Conservation (phyloP, 1,140 invertebrate genomes). For the Calosoma granatense region DNA sequence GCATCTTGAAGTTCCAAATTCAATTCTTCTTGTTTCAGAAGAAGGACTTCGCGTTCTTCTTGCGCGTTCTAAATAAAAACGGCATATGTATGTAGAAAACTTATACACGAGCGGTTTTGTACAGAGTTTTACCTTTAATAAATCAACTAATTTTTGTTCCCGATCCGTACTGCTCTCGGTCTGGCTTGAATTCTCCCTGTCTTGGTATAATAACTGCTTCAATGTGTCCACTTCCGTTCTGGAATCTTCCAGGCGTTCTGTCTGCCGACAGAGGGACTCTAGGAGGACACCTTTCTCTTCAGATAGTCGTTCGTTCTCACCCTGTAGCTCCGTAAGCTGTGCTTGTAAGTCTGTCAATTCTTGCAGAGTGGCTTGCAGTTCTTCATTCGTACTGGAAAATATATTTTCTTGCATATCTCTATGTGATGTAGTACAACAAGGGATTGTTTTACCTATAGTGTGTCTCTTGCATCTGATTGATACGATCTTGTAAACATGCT, state of each 20-base stretch:
- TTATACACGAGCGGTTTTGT: slow-evolving; percentile 13
- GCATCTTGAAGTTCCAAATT: slow-evolving; percentile 51
- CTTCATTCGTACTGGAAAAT: slow-evolving; percentile 76
- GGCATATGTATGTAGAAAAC: background rate
- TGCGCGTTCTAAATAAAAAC: slow-evolving; percentile 53
- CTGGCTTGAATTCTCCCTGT: slow-evolving; percentile 42
- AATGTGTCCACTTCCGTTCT: slow-evolving; percentile 49
- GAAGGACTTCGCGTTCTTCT: slow-evolving; percentile 58
- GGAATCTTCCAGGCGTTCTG: slow-evolving; percentile 80
- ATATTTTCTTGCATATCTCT: background rate
- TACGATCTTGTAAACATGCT: slow-evolving; percentile 83
- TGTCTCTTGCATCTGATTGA: slow-evolving; percentile 82
- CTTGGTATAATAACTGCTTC: slow-evolving; percentile 27
- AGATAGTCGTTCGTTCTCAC: slow-evolving; percentile 73
- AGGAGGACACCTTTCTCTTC: slow-evolving; percentile 83
- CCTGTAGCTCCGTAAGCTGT: slow-evolving; percentile 74
- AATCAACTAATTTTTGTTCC: slow-evolving; percentile 74
- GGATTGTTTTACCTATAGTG: slow-evolving; percentile 54
- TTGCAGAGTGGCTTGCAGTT: slow-evolving; percentile 87
- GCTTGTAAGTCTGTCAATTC: slow-evolving; percentile 82
- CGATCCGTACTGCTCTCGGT: slow-evolving; percentile 58
- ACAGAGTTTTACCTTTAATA: slow-evolving; percentile 55
- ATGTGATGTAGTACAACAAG: background rate
- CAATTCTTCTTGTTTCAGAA: slow-evolving; percentile 72
- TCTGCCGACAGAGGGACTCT: slow-evolving; percentile 84